Conservation (phyloP, 2,888 invertebrate genomes). For the Diarsia mendica region DNA sequence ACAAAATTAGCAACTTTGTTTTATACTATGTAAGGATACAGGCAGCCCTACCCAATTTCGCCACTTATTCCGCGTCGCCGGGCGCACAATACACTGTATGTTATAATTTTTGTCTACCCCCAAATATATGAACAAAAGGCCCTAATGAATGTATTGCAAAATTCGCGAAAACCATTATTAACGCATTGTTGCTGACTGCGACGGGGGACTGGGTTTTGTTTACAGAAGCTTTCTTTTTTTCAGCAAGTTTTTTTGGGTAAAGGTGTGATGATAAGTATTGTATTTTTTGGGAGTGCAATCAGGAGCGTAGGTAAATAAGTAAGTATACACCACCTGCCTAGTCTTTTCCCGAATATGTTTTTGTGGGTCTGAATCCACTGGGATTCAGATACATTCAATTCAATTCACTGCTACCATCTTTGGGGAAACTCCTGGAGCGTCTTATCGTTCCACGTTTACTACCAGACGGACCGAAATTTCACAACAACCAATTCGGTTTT, state of each 20-base stretch:
- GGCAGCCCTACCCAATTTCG: constrained; percentile 79
- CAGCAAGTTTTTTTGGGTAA: constrained; percentile 30
- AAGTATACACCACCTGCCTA: too few relatives aligned
- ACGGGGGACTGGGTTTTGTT: constrained; percentile 60
- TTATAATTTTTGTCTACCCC: constrained; percentile 90
- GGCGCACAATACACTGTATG: constrained; percentile 86
- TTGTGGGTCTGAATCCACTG: too few relatives aligned
- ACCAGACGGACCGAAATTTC: too few relatives aligned
- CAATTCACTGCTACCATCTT: too few relatives aligned
- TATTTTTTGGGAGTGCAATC: constrained; percentile 15
- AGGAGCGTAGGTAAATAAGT: too few relatives aligned
- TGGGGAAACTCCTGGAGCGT: too few relatives aligned
- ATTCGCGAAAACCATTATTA: constrained; percentile 88
- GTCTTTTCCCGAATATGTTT: too few relatives aligned
- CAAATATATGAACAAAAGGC: constrained; percentile 89
- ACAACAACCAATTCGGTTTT: too few relatives aligned
- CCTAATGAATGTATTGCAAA: constrained; percentile 89
- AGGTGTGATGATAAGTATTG: constrained; percentile 11
- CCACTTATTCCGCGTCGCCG: constrained; percentile 85
- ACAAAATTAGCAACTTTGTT: too few relatives aligned
- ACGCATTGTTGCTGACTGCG: constrained; percentile 81
- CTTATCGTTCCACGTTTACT: too few relatives aligned
- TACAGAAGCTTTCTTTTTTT: constrained; percentile 53
- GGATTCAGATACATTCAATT: too few relatives aligned
- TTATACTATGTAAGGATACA: too few relatives aligned